Evolutionary conservation across 1,140 invertebrate genomes (phyloP), one percentile per base, ranked within the genome.

Genomic region (Lepidotrigona ventralis): DNA sequence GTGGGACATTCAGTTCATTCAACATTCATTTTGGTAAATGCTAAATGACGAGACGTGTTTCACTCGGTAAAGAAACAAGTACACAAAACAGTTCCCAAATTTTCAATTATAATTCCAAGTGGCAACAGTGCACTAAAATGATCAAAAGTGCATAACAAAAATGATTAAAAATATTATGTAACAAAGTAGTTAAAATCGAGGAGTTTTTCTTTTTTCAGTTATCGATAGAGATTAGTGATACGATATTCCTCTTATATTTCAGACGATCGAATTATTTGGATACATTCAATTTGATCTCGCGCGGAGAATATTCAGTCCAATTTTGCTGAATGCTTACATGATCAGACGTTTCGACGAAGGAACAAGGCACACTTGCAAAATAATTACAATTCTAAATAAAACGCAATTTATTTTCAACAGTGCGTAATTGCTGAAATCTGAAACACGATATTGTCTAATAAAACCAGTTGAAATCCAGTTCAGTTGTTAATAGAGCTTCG

Each of bases 211-310:
- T 46, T 46, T 8, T 46, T 46, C 39, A 46, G 6, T 46, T 46
- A 8, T 46, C 6, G 33, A 85, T 26, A 76, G 21, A 51, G 54
- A 86, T n/a, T 29, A 78, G 9, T 17, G 19, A 23, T 23, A 58
- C 9, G 14, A 64, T 21, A 14, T 68, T 60, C 68, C 51, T 21
- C 33, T 56, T 68, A 60, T 21, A 21, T 51, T n/a, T 72, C 1
- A 71, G 15, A 56, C 26, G n/a, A 19, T 33, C 78, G 17, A 63
- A 56, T 51, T 46, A 69, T 63, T n/a, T 9, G 33, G 15, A 26
- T 26, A 26, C 26, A 71, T 53, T 58, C 2, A 63, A 46, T 79
- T 46, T 39, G 15, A 60, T 60, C 60, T 58, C 39, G 39, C 17
- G 17, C 1, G 33, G 33, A 15, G 21, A 0, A 12, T 39, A 51